Base-by-base conservation (phyloP, 2,113 vertebrate genomes). In the Columba livia region DNA sequence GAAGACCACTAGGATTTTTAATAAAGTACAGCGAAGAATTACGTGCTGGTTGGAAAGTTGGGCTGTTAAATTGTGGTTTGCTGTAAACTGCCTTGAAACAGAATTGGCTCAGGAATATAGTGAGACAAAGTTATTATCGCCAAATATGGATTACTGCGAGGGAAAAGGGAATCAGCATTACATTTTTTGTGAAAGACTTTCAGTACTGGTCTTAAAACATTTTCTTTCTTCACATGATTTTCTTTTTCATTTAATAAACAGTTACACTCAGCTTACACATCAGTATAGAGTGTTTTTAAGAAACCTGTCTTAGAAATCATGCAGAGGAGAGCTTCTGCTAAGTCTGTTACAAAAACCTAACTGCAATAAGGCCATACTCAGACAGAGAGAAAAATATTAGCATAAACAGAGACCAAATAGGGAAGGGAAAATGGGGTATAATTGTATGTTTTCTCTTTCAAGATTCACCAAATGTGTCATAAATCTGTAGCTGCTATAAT, bases 401-500 rank as follows among this genome's bases (percentile, higher is more conserved):
- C 28, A 10, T 73, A 86, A 92, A 48, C 51, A 85, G 47, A 93
- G 61, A 72, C 5, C 6, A 85, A 81, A 87, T 88, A 47, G 44
- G 44, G 87, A 94, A 95, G 28, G 25, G 75, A 93, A 83, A 87
- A 20, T 5, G 14, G 7, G 6, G 18, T 31, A 62, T 78, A 94
- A 85, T 42, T 66, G 8, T 28, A 75, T 51, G 34, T 47, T 91
- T 94, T 69, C 66, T 91, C 50, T 82, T 67, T 67, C 50, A 79
- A 60, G 69, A 77, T 82, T 87, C 91, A 95, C 73, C 40, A 86
- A 88, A 87, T 5, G 32, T 24, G 85, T 38, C 69, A 81, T 28
- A 74, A 92, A 77, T 85, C 9, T 44, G 74, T 85, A 93, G 81
- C 71, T 81, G 84, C 50, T 96, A 78, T 89, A 95, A 97, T 64